Evolutionary conservation across 2,797 vertebrate genomes (phyloP).

Genomic region (Phoebastria nigripes): DNA sequence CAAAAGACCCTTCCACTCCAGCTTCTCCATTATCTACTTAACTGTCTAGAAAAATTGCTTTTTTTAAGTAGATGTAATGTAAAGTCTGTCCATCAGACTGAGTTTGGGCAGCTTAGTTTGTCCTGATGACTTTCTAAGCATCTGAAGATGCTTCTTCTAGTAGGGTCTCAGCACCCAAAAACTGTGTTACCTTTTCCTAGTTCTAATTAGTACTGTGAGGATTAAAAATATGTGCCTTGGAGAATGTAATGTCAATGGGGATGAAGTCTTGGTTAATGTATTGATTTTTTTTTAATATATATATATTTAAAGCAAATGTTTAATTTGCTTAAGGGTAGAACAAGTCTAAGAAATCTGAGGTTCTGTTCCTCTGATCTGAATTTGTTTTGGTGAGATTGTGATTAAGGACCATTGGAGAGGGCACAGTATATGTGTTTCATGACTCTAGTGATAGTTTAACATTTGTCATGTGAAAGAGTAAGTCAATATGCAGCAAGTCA

Average conservation of each 20-base stretch:
- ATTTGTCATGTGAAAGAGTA: too few relatives aligned
- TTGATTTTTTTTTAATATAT: not conserved
- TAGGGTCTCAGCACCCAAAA: not conserved
- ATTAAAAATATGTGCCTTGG: not conserved
- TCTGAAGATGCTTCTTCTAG: not conserved
- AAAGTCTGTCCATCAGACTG: not conserved
- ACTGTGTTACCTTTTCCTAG: not conserved
- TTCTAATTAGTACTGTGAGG: not conserved
- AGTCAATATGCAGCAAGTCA: not conserved
- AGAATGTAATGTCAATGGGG: not conserved
- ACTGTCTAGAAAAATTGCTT: not conserved
- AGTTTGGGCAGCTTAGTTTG: not conserved
- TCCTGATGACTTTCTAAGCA: not conserved
- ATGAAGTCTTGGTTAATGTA: not conserved
- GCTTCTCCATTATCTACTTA: not conserved
- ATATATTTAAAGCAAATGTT: not conserved
- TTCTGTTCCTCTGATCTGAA: not conserved
- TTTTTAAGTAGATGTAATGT: not conserved
- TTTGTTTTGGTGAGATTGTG: not conserved
- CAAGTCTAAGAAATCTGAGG: not conserved
- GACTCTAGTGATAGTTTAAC: not conserved
- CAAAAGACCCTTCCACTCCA: not conserved
- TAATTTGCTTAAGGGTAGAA: not conserved
- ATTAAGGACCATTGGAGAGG: not conserved
- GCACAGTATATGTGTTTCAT: fast-evolving